A percentile compares a stretch with the other conserved stretches of the same genome.
phyloP scores from a whole-genome alignment of 1,140 invertebrate species.

The Teleogryllus occipitalis region DNA sequence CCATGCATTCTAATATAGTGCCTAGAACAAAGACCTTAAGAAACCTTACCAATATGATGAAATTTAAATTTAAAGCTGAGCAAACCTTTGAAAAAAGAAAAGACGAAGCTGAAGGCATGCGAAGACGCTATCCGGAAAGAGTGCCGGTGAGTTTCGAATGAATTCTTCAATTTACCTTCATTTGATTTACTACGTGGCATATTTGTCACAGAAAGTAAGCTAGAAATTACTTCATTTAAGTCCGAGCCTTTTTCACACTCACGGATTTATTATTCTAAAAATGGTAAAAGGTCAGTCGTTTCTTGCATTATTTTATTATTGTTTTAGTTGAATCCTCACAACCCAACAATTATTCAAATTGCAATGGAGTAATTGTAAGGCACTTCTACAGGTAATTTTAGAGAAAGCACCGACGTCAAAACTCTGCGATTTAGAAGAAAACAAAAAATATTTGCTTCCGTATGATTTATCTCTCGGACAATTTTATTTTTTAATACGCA shows the following conservation, averaged over 20 bases:
- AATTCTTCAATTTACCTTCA: too few species aligned
- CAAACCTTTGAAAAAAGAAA: not conserved
- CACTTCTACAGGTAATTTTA: not conserved
- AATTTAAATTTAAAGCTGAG: not conserved
- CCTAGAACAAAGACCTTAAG: not conserved
- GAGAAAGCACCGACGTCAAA: not conserved
- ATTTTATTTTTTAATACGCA: not conserved
- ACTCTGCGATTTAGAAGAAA: not conserved
- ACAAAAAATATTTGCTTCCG: not conserved
- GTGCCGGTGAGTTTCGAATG: not conserved
- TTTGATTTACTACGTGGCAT: too few species aligned
- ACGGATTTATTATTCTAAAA: too few species aligned
- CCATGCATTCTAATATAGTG: too few species aligned
- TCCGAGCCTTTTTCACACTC: too few species aligned
- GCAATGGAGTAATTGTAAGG: too few species aligned
- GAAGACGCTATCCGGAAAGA: not conserved
- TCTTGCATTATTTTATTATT: too few species aligned
- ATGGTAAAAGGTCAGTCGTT: too few species aligned
- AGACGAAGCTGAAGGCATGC: not conserved
- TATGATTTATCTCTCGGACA: not conserved
- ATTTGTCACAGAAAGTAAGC: too few species aligned
- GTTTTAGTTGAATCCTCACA: too few species aligned
- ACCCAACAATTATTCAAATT: too few species aligned
- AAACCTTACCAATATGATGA: not conserved
- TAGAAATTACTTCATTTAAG: too few species aligned